Evolutionary conservation across 1,140 invertebrate genomes (phyloP), one percentile per base, ranked within the genome.

Genomic region (Psilanteris sp.): DNA sequence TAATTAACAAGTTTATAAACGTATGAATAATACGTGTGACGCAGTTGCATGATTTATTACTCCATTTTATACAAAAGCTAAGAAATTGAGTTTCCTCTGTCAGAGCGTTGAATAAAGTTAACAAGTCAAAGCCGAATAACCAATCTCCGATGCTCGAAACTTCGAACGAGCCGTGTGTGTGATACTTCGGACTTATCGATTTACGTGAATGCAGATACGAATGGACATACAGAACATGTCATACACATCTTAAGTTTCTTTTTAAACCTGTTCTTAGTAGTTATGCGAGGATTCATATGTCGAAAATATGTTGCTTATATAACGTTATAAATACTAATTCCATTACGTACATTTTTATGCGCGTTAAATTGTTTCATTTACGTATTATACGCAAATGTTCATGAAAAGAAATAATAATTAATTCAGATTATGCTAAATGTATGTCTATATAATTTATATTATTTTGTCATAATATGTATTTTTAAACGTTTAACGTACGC

Each of bases 1-100:
- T 48, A 48, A 46, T 29, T 46, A 46, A 46, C 41, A 46, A 46
- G 41, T 46, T 29, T 29, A 46, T 46, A 46, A 31, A 29, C 1
- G 24, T 24, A 24, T 22, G 10, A 39, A 13, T 22, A 39, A 24
- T 3, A 4, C 10, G 44, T 9, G 48, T 36, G 31, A 36, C 32
- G 10, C 32, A 36, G 26, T 37, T 14, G 11, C 4, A 39, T 27
- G 34, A 54, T 39, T 39, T 27, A 39, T 26, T 22, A n/a, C 10
- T 14, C 6, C 14, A n/a, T 54, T 55, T 20, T 10, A 9, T 13
- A 26, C 32, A 37, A 36, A 52, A 37, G 24, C 34, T 18, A 27
- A 37, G 34, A 39, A 54, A 54, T 54, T 39, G 11, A 39, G 14
- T 54, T 54, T 37, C 11, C 20, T 52, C 8, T 13, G 34, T 26